Evolutionary conservation across 2,113 vertebrate species (phyloP), one percentile per base, ranked within the genome.

Genomic region (Pseudopipra pipra): DNA sequence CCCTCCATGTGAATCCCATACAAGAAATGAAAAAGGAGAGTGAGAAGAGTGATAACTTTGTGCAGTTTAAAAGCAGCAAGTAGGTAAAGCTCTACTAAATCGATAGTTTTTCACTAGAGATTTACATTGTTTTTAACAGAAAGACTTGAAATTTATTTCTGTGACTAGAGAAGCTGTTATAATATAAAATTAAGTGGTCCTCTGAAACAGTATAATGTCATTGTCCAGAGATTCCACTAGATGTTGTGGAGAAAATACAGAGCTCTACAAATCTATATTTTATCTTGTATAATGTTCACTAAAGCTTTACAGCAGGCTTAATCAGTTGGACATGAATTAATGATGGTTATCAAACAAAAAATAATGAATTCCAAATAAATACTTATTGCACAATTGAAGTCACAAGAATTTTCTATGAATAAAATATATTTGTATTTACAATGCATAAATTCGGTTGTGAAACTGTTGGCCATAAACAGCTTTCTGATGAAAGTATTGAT

Each of bases 381-480:
- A 98, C 97, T 98, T 98, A 97, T 89, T 97, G 94, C 96, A 98
- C 98, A 98, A 98, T 98, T 98, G 97, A 98, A 97, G 97, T 97
- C 96, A 96, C 94, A 97, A 97, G 96, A 97, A 93, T 96, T 96
- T 95, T 95, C 96, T 87, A 97, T 98, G 97, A 98, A 98, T 98
- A 98, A 98, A 98, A 98, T 98, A 98, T 98, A 97, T 97, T 98
- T 97, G 81, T 98, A 97, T 98, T 98, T 98, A 97, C 95, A 97
- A 39, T 92, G 92, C 94, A 95, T 97, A 97, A 97, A 97, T 98
- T 95, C 96, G 87, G 81, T 74, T 90, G 86, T 70, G 71, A 97
- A 94, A 96, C 89, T 94, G 93, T 95, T 90, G 89, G 93, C 41
- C 46, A 97, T 90, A 91, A 97, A 97, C 77, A 75, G 89, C 85